Conservation (phyloP, 2,797 vertebrate genomes). For the Pangasius krempfi region DNA sequence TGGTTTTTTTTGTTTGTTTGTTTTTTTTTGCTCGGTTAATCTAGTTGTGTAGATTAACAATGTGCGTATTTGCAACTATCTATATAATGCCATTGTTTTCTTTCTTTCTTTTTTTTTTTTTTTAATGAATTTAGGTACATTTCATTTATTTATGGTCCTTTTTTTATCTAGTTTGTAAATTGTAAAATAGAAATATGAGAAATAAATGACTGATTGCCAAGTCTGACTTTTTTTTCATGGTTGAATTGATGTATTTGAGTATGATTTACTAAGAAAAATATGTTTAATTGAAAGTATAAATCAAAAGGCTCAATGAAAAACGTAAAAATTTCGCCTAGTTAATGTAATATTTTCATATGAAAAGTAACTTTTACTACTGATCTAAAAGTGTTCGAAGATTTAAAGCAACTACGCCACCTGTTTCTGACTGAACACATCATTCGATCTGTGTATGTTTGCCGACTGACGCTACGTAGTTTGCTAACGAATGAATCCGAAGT, state of each 20-base stretch:
- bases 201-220: conserved; percentile 79
- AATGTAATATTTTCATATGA: neutral
- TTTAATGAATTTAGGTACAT: conserved; percentile 88
- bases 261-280: neutral
- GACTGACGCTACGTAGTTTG: neutral
- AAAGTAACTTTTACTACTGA: neutral
- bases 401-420: neutral
- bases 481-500: neutral
- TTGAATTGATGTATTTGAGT: neutral
- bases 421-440: neutral
- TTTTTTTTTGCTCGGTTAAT: conserved; percentile 63
- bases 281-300: neutral
- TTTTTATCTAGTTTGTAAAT: conserved; percentile 99
- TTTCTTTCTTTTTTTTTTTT: conserved; percentile 70
- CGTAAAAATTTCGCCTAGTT: neutral
- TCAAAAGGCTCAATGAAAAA: neutral
- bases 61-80: conserved; percentile 71
- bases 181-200: conserved; percentile 95
- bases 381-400: neutral
- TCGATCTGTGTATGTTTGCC: neutral
- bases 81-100: conserved; percentile 73
- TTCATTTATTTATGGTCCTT: conserved; percentile 98
- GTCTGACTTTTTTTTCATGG: conserved; percentile 64
- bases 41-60: conserved; percentile 79
- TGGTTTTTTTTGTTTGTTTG: neutral